Evolutionary conservation across 2,113 vertebrate genomes (phyloP), one percentile per base, ranked within the genome.

Genomic region (Aleadryas rufinucha): DNA sequence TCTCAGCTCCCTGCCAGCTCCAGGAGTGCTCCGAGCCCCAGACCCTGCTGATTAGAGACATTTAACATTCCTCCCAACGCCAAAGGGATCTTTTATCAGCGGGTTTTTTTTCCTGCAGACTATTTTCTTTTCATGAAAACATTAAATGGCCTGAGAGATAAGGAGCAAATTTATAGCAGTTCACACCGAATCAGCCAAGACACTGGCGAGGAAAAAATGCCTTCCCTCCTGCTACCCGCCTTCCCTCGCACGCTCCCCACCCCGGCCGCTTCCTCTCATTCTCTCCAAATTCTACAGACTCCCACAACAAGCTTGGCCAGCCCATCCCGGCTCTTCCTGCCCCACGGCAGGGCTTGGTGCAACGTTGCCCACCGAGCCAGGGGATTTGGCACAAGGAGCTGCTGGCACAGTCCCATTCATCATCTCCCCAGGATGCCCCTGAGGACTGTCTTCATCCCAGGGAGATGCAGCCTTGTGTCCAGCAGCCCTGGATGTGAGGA

Each of bases 181-280:
- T 98, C 98, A 97, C 97, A 98, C 97, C 74, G 10, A 95, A 96
- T 96, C 97, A 97, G 98, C 98, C 98, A 98, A 98, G 98, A 97
- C 96, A 96, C 97, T 97, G 98, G 97, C 96, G 97, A 97, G 93
- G 97, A 96, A 97, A 97, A 97, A 98, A 96, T 96, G 96, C 96
- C 89, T 96, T 96, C 94, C 89, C 90, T 89, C 84, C 76, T 13
- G 28, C 86, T 96, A 88, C 94, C 78, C 79, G 81, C 86, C 94
- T 94, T 90, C 95, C 91, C 78, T 90, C 20, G 2, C 90, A 83
- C 5, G 50, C 49, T 94, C 96, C 95, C 93, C 97, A 24, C 98
- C 98, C 98, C 30, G 19, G 88, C 76, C 50, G 16, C 97, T 98
- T 98, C 98, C 98, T 98, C 96, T 97, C 96, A 98, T 98, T 98